Evolutionary conservation across 2,113 vertebrate genomes (phyloP).

Genomic region (Heptranchias perlo): DNA sequence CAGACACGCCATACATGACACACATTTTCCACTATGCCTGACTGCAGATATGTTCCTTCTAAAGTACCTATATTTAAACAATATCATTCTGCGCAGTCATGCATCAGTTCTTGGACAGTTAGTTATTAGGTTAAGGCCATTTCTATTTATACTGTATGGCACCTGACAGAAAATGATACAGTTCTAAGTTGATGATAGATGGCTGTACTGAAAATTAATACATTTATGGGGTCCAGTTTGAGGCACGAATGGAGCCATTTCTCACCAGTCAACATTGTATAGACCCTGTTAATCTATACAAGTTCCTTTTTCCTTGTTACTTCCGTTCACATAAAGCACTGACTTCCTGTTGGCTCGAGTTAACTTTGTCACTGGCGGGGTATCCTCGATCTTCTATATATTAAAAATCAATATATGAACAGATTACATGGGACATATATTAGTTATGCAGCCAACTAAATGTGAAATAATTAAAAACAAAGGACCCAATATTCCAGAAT

Average conservation of each 20-base stretch:
- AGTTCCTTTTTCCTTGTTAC: not conserved
- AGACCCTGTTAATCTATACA: not conserved
- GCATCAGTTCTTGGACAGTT: not conserved
- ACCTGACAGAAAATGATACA: not conserved
- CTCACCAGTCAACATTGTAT: not conserved
- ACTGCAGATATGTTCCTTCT: not conserved
- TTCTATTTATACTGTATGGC: not conserved
- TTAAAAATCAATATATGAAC: not conserved
- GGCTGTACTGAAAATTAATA: not conserved
- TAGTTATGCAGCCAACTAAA: not conserved
- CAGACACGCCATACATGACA: not conserved
- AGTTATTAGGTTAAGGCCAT: not conserved
- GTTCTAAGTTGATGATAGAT: not conserved
- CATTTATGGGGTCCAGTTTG: not conserved
- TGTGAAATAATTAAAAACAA: not conserved
- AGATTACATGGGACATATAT: not conserved
- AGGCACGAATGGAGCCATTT: not conserved
- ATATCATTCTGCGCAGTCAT: constrained; percentile 33
- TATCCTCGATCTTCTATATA: not conserved
- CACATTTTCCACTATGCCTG: constrained; percentile 11
- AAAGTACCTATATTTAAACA: not conserved
- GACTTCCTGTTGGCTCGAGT: not conserved
- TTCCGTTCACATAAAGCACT: too few species aligned
- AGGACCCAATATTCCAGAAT: not conserved
- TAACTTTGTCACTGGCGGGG: not conserved